Conservation (phyloP, 2,888 invertebrate species). For the Drosophila fungiperda region DNA sequence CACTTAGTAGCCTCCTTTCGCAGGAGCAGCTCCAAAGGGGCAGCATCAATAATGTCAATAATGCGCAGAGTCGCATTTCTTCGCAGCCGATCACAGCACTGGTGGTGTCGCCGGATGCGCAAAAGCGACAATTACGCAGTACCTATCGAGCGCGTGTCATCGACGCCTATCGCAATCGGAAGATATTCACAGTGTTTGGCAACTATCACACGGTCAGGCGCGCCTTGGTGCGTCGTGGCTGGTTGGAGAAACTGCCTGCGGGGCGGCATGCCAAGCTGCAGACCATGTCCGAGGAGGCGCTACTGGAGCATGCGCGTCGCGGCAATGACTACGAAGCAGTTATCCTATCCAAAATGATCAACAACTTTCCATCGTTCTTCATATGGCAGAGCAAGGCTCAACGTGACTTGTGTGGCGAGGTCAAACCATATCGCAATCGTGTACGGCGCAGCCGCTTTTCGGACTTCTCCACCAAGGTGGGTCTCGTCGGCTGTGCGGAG, state of each 20-base stretch:
- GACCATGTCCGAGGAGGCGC: slow-evolving; percentile 71
- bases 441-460: slow-evolving; percentile 73
- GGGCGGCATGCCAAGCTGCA: slow-evolving; percentile 79
- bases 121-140: slow-evolving; percentile 67
- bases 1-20: neutral
- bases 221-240: slow-evolving; percentile 88
- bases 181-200: slow-evolving; percentile 83
- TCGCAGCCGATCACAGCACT: slow-evolving; percentile 7
- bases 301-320: slow-evolving; percentile 77
- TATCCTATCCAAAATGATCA: slow-evolving; percentile 87
- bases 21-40: slow-evolving; percentile 15
- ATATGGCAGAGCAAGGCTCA: slow-evolving; percentile 88
- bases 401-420: slow-evolving; percentile 70
- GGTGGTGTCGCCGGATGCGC: slow-evolving; percentile 39
- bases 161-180: slow-evolving; percentile 81
- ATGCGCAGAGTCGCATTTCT: slow-evolving; percentile 22
- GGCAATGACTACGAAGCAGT: slow-evolving; percentile 84
- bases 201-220: slow-evolving; percentile 77
- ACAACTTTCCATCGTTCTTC: slow-evolving; percentile 88
- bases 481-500: slow-evolving; percentile 84
- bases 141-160: slow-evolving; percentile 77
- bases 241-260: slow-evolving; percentile 89
- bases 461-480: slow-evolving; percentile 86
- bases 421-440: slow-evolving; percentile 80
- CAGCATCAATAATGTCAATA: slow-evolving; percentile 22